Evolutionary conservation across 2,888 invertebrate species (phyloP), one percentile per base, ranked within the genome.

Genomic region (Thereva unica): DNA sequence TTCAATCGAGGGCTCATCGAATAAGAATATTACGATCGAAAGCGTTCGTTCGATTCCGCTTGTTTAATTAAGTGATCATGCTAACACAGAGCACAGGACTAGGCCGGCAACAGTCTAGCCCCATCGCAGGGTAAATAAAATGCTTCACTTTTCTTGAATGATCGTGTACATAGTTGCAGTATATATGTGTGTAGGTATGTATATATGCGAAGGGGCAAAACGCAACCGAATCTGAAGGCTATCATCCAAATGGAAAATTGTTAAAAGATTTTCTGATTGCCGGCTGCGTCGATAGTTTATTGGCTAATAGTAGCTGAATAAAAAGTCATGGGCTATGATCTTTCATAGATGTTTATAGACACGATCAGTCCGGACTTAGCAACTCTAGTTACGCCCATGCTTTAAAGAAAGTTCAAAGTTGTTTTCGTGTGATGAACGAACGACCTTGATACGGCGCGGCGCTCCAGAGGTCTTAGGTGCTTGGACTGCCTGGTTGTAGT

Each of bases 21-120:
- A 45, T 59, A 23, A 45, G 23, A 23, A 23, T 23, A 6, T 45
- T 12, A 57, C n/a, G 34, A 37, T 6, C 52, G 8, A 47, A 47
- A 47, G 10, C n/a, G 47, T 12, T 3, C n/a, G n/a, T 35, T 49
- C 37, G 45, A 47, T 59, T 45, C 47, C 23, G 23, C 23, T 23
- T 23, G 23, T 23, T 23, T 59, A 59, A 59, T 59, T 59, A 59
- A 59, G 59, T 49, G 59, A 59, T 59, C 59, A 49, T 59, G 59
- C 59, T 23, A 23, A 23, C 23, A 23, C 23, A 23, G 23, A 23
- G 2, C 23, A 23, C 23, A 23, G 23, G 23, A 23, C 23, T 23
- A 23, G 23, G 23, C 23, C 23, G 23, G 23, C 23, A 23, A 23
- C 23, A 23, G 2, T 23, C 23, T 23, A 23, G 23, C 23, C 23